A percentile compares a stretch with the other conserved stretches of the same genome.
phyloP scores from a whole-genome alignment of 2,113 vertebrate species.

The Butorides virescens region DNA sequence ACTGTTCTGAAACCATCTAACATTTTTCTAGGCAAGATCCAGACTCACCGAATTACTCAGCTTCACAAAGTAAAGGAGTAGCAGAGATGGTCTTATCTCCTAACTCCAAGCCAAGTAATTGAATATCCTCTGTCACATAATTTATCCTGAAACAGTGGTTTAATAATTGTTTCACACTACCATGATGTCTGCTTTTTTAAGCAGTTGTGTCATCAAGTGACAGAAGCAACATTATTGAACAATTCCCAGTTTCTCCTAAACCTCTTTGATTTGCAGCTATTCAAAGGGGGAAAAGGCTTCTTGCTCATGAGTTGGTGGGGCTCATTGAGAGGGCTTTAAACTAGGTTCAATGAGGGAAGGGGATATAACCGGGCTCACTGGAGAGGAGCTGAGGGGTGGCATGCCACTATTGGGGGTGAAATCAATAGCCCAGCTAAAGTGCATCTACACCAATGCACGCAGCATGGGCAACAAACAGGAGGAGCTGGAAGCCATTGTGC shows the following conservation, averaged over 20 bases:
- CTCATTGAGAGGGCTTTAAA: no score
- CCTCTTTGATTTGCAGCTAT: not conserved
- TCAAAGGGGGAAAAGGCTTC: no score
- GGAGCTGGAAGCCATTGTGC: no score
- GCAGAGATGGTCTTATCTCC: not conserved
- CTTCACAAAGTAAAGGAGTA: not conserved
- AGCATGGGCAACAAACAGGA: no score
- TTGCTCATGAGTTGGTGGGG: no score
- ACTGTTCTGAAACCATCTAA: not conserved
- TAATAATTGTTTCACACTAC: not conserved
- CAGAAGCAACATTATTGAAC: not conserved
- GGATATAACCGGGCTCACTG: no score
- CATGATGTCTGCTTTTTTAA: not conserved
- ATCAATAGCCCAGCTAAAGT: no score
- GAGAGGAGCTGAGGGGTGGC: no score
- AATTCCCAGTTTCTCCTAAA: not conserved
- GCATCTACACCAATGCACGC: no score
- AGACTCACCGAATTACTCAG: not conserved
- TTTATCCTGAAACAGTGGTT: not conserved
- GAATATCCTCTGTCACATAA: not conserved
- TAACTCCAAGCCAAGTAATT: not conserved
- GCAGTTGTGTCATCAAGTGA: not conserved
- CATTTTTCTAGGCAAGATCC: not conserved
- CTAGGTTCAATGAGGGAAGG: no score
- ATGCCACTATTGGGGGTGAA: no score